Percentiles rank a stretch among this genome's conserved stretches.
Evolutionary conservation across 2,113 vertebrate species (phyloP).

Genomic region (Zapornia atra): DNA sequence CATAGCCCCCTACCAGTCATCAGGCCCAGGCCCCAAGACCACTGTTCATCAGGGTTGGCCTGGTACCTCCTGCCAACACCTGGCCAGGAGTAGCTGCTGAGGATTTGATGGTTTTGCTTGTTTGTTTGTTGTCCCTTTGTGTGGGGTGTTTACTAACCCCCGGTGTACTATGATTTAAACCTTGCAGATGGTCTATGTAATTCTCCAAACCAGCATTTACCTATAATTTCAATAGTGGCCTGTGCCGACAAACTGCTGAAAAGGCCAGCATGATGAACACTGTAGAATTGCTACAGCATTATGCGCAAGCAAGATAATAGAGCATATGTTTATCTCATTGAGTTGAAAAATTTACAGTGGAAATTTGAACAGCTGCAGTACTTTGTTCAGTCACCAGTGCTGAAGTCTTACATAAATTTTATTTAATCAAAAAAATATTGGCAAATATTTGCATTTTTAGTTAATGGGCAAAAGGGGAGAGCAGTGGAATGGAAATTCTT

Average conservation of each 20-base stretch:
- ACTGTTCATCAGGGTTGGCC: accelerated
- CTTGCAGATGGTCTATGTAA: neutral
- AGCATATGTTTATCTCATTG: neutral
- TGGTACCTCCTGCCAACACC: neutral
- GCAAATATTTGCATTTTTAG: neutral
- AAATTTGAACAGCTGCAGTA: constrained; percentile 4
- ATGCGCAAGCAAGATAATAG: neutral
- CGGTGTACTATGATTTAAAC: neutral
- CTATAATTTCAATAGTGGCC: neutral
- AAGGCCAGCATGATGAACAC: neutral
- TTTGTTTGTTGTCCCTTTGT: neutral
- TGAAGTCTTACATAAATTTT: neutral
- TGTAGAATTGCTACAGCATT: neutral
- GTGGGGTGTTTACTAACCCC: neutral
- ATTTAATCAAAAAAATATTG: neutral
- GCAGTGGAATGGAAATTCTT: neutral
- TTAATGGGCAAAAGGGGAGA: accelerated
- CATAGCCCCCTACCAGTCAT: neutral
- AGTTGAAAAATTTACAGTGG: neutral
- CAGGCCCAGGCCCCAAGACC: neutral
- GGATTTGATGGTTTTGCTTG: neutral
- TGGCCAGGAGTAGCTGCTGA: neutral
- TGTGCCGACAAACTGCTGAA: neutral
- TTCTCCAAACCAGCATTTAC: neutral
- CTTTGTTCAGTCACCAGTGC: neutral